These are phyloP conservation scores for Salvelinus sp. DNA, from an alignment of 2,113 vertebrate genomes.

Conservation along the genomic window DNA sequence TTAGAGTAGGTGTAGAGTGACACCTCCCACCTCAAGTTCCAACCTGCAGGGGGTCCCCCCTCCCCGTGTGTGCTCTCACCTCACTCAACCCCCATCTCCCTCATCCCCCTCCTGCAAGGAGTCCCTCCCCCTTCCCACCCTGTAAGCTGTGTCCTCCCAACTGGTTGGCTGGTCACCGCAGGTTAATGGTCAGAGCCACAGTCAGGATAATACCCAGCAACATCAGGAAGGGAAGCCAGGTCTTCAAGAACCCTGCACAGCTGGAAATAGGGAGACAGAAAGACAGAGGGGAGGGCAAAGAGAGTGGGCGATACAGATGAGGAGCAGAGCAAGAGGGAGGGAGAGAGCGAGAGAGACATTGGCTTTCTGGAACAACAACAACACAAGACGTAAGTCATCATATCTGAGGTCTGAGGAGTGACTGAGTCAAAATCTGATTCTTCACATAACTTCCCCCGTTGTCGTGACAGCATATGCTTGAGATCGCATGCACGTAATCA, in stretches of 20 bases:
- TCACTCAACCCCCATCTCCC: conserved; percentile 2
- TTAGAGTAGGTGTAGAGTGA: background rate
- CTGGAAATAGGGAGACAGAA: conserved; percentile 63
- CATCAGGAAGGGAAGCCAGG: conserved; percentile 93
- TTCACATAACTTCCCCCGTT: background rate
- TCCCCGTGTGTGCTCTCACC: background rate
- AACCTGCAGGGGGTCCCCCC: too few relatives aligned
- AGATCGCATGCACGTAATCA: background rate
- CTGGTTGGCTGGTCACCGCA: conserved; percentile 78
- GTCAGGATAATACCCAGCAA: conserved; percentile 81
- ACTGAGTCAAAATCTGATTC: background rate
- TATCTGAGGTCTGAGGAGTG: too few relatives aligned
- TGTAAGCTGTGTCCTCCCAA: background rate
- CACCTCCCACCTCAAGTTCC: too few relatives aligned
- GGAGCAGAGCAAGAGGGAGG: conserved; percentile 7
- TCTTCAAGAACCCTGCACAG: conserved; percentile 89
- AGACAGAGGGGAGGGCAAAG: background rate
- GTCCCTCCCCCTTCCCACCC: background rate
- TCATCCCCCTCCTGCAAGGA: conserved; percentile 21
- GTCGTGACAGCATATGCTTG: background rate
- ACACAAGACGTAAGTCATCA: background rate
- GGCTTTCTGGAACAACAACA: background rate
- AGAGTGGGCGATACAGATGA: conserved; percentile 65
- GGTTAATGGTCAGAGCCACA: conserved; percentile 80
- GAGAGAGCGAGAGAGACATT: background rate